Base-by-base conservation (phyloP, 2,113 vertebrate species). In the Sebastes fasciatus region DNA sequence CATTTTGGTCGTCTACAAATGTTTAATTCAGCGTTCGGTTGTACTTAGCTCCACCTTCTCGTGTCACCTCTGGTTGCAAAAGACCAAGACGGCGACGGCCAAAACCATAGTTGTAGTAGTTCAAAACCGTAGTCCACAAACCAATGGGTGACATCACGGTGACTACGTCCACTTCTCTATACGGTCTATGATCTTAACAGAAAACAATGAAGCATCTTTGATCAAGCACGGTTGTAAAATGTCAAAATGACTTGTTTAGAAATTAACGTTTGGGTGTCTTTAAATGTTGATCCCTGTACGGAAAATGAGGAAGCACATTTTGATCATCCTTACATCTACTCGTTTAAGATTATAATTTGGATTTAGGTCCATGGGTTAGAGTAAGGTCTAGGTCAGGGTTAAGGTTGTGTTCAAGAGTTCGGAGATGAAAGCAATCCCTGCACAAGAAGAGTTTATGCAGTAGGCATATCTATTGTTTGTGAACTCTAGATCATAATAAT, bases 261-360 rank as follows among this genome's bases (percentile, higher is more conserved):
- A 23, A 16, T 14, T 11, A 21, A 40, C 10, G 10, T 58, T 49
- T 58, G 6, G 48, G 61, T 51, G 21, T 17, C 48, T 64, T 14
- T 64, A 58, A 72, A 84, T 52, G 23, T 66, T 21, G 46, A 0
- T 66, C 40, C 58, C 19, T 77, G 10, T 57, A 34, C 60, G 62
- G 42, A 75, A 70, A 61, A 77, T 74, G 3, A 76, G 63, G 49
- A 74, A 88, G 23, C 6, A 77, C 11, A n/a, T 73, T 84, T 67
- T 76, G 46, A 62, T 77, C 49, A 65, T 78, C 71, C 46, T 82
- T n/a, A 72, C 19, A 76, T 61, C 51, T 75, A 74, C 13, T 70
- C 40, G 14, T 78, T 79, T 7, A 54, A 55, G 85, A 75, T 86
- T 76, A 83, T 63, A 71, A 67, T 65, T 67, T 73, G 11, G 34